Base-by-base conservation (phyloP, 1,140 invertebrate genomes). In the Thaumatotibia leucotreta region DNA sequence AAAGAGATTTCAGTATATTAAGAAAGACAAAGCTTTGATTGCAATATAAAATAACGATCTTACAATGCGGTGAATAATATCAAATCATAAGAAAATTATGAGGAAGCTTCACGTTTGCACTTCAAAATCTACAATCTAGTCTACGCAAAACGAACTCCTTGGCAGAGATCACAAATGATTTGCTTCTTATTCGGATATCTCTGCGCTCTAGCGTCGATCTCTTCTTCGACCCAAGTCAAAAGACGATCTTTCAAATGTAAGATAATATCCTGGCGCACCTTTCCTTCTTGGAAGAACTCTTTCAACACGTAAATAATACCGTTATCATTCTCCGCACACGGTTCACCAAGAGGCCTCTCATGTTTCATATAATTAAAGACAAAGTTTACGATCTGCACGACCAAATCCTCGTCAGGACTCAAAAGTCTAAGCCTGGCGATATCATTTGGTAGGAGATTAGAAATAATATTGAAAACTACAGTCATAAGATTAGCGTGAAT, bases 271-370 rank as follows among this genome's bases (percentile, higher is more conserved):
- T 82, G 76, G 4, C 76, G 70, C 11, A 91, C 70, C 0, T 75
- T 49, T 2, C 88, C 88, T 24, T 91, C 81, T 76, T 91, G 86
- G 69, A 91, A 91, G 69, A 91, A 91, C 35, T 91, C 86, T 65
- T 83, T 84, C 2, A 91, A 61, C 4, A 89, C 72, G 11, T 83
- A 66, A 0, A 81, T 33, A 11, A 91, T 85, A n/a, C 82, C 76
- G 9, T 89, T 86, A 63, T 91, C 88, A 1, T 62, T 75, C 1
- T 84, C 71, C 0, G 67, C 50, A 66, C 69, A 70, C 0, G 81
- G 66, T 1, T 83, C 79, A 4, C 88, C 86, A 2, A 91, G 61
- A 2, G 88, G 88, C 49, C 85, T 75, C 27, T 83, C 9, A 4
- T 88, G 79, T 72, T 82, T 89, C 70, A 91, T 70, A 24, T 86